Evolutionary conservation across 2,888 invertebrate species (phyloP).

Genomic region (Mylabris sibirica): DNA sequence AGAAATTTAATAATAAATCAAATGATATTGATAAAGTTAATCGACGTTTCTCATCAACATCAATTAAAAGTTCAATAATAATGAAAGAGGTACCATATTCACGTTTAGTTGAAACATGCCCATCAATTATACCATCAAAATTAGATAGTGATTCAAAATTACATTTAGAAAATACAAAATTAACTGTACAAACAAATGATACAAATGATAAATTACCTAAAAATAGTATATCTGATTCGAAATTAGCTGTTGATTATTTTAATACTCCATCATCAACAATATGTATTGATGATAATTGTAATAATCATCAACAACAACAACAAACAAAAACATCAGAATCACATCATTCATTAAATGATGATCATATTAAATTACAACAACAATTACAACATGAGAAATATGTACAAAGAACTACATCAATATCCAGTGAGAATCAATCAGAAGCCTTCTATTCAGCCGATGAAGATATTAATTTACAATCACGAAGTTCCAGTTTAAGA

Average conservation of each 20-base stretch:
- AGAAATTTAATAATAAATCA: conserved; percentile 56
- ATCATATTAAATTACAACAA: conserved; percentile 64
- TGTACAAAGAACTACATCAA: conserved; percentile 83
- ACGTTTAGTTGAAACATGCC: conserved; percentile 75
- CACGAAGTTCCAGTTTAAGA: conserved; percentile 72
- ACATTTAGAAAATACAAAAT: conserved; percentile 64
- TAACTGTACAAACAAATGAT: conserved; percentile 59
- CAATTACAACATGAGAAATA: conserved; percentile 61
- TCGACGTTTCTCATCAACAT: conserved; percentile 71
- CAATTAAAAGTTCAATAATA: conserved; percentile 58
- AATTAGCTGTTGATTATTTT: conserved; percentile 80
- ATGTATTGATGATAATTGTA: neutral
- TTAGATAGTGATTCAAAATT: conserved; percentile 77
- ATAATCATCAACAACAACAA: conserved; percentile 26
- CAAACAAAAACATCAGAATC: conserved; percentile 65
- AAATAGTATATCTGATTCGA: conserved; percentile 86
- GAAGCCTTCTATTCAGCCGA: conserved; percentile 94
- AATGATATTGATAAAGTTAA: conserved; percentile 55
- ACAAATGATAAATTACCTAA: conserved; percentile 68
- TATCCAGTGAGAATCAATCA: conserved; percentile 89
- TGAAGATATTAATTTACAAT: conserved; percentile 78
- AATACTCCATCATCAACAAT: conserved; percentile 51
- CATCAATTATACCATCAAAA: conserved; percentile 62
- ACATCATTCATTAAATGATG: conserved; percentile 69
- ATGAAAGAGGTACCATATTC: conserved; percentile 79